Conservation (phyloP, 2,113 vertebrate species). For the Mirza zaza region DNA sequence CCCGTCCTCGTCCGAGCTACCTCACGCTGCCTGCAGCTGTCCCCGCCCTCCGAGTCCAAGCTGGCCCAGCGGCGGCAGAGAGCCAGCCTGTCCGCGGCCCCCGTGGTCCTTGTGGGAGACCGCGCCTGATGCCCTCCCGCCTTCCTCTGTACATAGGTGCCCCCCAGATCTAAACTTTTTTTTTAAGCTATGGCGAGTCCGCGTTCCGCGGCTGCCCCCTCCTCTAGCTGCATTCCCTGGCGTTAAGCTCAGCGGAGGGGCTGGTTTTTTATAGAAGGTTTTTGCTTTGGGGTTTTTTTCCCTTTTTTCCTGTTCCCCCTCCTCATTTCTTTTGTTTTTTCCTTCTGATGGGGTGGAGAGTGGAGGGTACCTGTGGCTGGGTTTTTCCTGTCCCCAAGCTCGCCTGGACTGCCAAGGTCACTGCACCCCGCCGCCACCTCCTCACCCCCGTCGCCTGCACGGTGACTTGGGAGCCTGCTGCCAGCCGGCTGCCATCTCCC, state of each 20-base stretch:
- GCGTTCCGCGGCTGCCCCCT: slow-evolving; percentile 73
- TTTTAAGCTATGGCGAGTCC: slow-evolving; percentile 67
- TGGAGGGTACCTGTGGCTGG: not conserved
- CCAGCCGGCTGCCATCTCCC: slow-evolving; percentile 37
- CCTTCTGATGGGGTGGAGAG: not conserved
- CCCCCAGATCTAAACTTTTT: not conserved
- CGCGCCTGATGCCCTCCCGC: not conserved
- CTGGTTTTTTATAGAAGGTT: slow-evolving; percentile 66
- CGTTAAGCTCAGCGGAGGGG: slow-evolving; percentile 87
- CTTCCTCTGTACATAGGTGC: slow-evolving; percentile 42
- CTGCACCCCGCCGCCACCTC: not conserved
- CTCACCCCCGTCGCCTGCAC: not conserved
- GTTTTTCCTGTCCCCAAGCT: not conserved
- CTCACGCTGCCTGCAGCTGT: slow-evolving; percentile 93
- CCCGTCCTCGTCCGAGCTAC: slow-evolving; percentile 91
- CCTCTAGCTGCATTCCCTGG: slow-evolving; percentile 80
- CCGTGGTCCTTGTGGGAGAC: slow-evolving; percentile 94
- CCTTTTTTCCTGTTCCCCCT: not conserved
- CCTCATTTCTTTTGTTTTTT: not conserved
- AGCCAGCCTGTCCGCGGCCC: slow-evolving; percentile 89
- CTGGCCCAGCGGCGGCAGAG: slow-evolving; percentile 94
- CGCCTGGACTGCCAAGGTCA: slow-evolving; percentile 53
- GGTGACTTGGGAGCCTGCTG: not conserved
- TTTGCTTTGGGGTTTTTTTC: slow-evolving; percentile 49
- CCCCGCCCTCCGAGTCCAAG: slow-evolving; percentile 94